These are phyloP conservation scores for Tenthredo livida DNA, from an alignment of 2,888 invertebrate genomes.

Conservation along the genomic window DNA sequence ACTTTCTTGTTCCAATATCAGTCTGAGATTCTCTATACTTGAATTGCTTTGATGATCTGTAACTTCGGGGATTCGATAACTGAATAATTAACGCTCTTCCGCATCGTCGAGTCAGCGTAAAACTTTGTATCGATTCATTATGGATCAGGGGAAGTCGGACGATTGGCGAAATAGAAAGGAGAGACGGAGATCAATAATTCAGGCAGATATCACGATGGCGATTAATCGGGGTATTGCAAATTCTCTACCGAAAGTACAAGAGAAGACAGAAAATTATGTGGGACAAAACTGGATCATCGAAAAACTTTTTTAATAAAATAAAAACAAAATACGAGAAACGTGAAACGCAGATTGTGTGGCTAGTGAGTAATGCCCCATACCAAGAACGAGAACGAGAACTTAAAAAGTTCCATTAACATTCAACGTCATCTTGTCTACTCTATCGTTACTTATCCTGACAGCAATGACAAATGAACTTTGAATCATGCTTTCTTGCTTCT, in stretches of 20 bases:
- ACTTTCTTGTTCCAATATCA: not conserved
- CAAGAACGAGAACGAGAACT: not conserved
- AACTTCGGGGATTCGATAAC: not conserved
- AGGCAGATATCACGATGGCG: not conserved
- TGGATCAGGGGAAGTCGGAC: not conserved
- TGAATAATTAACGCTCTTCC: slow-evolving; percentile 20
- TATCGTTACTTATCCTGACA: slow-evolving; percentile 9
- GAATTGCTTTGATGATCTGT: slow-evolving; percentile 7
- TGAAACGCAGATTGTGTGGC: not conserved
- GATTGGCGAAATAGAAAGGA: not conserved
- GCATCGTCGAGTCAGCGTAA: not conserved
- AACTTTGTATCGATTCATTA: not conserved
- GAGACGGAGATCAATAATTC: no score
- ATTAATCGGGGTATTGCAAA: not conserved
- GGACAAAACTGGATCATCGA: no score
- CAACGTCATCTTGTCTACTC: slow-evolving; percentile 21
- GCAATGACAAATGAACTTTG: slow-evolving; percentile 13
- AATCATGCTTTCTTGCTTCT: not conserved
- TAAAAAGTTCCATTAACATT: slow-evolving; percentile 3
- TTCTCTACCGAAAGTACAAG: no score
- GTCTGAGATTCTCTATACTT: not conserved
- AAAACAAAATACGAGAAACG: not conserved
- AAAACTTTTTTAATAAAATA: not conserved
- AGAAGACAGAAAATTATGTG: no score
- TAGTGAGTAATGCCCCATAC: not conserved